Evolutionary conservation across 2,113 vertebrate species (phyloP).

Genomic region (Accipiter virgatus): DNA sequence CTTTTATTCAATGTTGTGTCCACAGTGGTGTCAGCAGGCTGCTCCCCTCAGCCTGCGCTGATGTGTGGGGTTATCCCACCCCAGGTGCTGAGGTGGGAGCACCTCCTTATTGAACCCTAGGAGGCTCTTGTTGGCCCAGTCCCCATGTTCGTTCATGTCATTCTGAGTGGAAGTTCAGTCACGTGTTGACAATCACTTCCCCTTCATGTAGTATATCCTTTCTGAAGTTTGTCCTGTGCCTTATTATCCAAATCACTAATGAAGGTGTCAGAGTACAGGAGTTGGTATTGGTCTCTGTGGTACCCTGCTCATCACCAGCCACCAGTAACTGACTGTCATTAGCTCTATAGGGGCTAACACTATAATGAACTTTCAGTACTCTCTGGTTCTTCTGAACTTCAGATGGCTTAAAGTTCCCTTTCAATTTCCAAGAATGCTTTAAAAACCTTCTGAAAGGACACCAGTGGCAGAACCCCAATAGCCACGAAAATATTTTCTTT

Average conservation of each 20-base stretch:
- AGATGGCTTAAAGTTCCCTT: not conserved
- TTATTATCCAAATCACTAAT: not conserved
- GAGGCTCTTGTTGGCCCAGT: not conserved
- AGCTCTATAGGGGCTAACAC: not conserved
- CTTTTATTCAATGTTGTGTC: fast-evolving
- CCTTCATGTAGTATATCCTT: not conserved
- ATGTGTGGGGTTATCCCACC: not conserved
- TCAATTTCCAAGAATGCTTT: not conserved
- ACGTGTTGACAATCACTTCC: not conserved
- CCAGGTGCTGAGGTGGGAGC: not conserved
- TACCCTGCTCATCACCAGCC: not conserved
- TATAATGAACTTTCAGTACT: not conserved
- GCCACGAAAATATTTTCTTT: not conserved
- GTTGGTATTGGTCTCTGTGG: not conserved
- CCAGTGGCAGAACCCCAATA: not conserved
- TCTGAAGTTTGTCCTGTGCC: not conserved
- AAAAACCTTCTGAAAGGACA: not conserved
- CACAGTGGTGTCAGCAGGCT: not conserved
- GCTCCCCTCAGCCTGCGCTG: not conserved
- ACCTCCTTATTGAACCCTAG: not conserved
- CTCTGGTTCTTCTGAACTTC: not conserved
- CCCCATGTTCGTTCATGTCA: not conserved
- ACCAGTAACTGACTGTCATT: not conserved
- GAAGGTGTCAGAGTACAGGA: not conserved
- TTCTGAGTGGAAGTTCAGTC: not conserved